Evolutionary conservation across 2,888 invertebrate species (phyloP).

Genomic region (Hoplodrina blanda): DNA sequence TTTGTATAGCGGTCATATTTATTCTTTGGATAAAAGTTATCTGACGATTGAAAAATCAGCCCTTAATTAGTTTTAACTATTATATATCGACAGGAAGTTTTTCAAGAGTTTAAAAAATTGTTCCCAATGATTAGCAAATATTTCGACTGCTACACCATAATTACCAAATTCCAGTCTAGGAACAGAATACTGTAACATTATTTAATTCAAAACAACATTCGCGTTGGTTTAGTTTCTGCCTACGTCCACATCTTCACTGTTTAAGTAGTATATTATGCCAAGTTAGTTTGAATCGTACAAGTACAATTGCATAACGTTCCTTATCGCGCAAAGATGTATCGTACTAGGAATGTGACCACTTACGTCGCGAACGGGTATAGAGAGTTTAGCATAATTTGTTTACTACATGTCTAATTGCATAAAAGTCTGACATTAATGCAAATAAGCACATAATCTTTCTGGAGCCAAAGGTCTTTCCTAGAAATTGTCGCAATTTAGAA

Average conservation of each 20-base stretch:
- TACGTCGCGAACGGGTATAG: constrained; percentile 38
- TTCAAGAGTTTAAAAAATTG: background rate
- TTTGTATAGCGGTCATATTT: no score
- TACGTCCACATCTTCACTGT: constrained; percentile 24
- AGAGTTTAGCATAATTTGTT: constrained; percentile 52
- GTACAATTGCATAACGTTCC: constrained; percentile 60
- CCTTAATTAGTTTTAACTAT: no score
- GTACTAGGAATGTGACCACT: constrained; percentile 40
- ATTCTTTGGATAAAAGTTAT: no score
- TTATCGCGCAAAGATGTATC: constrained; percentile 62
- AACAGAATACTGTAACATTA: background rate
- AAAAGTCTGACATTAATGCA: constrained; percentile 34
- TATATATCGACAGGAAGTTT: background rate
- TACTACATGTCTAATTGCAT: constrained; percentile 17
- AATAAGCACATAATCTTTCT: constrained; percentile 24
- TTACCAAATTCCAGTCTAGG: background rate
- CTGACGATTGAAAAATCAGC: no score
- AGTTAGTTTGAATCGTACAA: constrained; percentile 46
- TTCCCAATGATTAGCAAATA: background rate
- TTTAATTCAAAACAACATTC: background rate
- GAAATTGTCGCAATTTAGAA: constrained; percentile 8
- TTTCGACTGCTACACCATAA: background rate
- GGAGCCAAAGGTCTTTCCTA: constrained; percentile 38
- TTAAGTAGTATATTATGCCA: constrained; percentile 39
- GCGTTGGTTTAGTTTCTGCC: constrained; percentile 33